phyloP scores from a whole-genome alignment of 2,888 invertebrate species.

The Hartigia nigra region DNA sequence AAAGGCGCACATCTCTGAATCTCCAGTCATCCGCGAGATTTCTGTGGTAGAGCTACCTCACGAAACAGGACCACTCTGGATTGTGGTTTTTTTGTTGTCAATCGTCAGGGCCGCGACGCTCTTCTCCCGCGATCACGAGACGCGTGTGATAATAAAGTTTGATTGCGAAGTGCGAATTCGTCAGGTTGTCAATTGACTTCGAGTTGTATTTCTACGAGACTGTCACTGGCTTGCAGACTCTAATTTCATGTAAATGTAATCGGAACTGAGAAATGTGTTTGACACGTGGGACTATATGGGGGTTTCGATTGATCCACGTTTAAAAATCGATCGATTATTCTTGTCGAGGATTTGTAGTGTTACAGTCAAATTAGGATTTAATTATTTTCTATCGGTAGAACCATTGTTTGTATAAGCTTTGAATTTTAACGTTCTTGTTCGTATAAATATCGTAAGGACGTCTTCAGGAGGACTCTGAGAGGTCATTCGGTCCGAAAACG shows the following conservation, averaged over 20 bases:
- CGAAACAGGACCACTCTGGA: not conserved
- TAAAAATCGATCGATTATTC: not conserved
- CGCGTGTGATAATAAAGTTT: not conserved
- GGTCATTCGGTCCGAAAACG: too few relatives aligned
- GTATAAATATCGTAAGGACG: too few relatives aligned
- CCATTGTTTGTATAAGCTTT: too few relatives aligned
- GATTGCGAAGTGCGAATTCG: not conserved
- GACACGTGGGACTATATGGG: not conserved
- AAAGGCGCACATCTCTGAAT: slow-evolving; percentile 61
- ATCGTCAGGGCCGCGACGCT: not conserved
- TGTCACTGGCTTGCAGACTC: not conserved
- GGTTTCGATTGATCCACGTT: not conserved
- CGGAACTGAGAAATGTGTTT: not conserved
- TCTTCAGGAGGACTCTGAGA: too few relatives aligned
- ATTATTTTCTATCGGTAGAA: not conserved
- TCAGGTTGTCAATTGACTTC: not conserved
- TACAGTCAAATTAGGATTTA: not conserved
- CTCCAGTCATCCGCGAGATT: slow-evolving; percentile 62
- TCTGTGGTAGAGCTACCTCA: slow-evolving; percentile 37
- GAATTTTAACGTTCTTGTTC: too few relatives aligned
- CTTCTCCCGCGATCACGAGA: not conserved
- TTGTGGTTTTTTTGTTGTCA: not conserved
- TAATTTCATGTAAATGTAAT: not conserved
- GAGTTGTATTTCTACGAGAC: not conserved
- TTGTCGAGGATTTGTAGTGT: not conserved